Evolutionary conservation across 2,797 vertebrate species (phyloP).

Genomic region (Crenuchus spilurus): DNA sequence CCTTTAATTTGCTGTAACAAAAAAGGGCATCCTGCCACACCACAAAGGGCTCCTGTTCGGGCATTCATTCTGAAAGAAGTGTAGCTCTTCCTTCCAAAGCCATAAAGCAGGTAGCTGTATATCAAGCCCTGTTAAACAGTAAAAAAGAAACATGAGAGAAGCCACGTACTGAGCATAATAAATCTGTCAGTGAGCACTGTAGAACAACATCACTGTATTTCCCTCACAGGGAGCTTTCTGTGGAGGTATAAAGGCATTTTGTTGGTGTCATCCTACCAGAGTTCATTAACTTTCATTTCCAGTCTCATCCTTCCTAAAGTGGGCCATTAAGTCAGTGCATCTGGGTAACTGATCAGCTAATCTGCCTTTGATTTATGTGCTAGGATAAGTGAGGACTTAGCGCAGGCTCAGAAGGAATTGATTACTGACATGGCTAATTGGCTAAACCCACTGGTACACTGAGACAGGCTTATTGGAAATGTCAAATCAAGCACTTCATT

Average conservation of each 20-base stretch:
- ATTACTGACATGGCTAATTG: slow-evolving; percentile 85
- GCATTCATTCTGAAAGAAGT: slow-evolving; percentile 5
- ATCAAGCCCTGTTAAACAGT: slow-evolving; percentile 29
- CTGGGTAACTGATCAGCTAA: slow-evolving; percentile 81
- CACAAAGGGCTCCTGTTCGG: slow-evolving; percentile 16
- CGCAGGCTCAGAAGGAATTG: slow-evolving; percentile 74
- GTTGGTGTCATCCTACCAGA: slow-evolving; percentile 65
- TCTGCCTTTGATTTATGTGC: slow-evolving; percentile 82
- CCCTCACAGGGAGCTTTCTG: slow-evolving; percentile 38
- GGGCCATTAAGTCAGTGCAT: slow-evolving; percentile 74
- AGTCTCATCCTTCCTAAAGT: slow-evolving; percentile 77
- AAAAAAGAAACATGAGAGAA: slow-evolving; percentile 49
- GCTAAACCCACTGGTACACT: slow-evolving; percentile 78
- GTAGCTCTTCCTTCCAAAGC: slow-evolving; percentile 6
- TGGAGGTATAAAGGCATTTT: slow-evolving; percentile 52
- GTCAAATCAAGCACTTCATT: slow-evolving; percentile 81
- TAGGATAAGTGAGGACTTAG: slow-evolving; percentile 74
- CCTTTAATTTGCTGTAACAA: background rate
- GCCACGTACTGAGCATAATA: slow-evolving; percentile 31
- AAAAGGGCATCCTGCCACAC: background rate
- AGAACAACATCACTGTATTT: slow-evolving; percentile 44
- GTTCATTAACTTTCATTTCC: slow-evolving; percentile 80
- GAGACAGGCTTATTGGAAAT: slow-evolving; percentile 83
- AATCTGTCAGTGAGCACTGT: slow-evolving; percentile 48
- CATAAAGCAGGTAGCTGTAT: slow-evolving; percentile 32